Evolutionary conservation across 2,888 invertebrate species (phyloP), one percentile per base, ranked within the genome.

Genomic region (Torymus auratus): DNA sequence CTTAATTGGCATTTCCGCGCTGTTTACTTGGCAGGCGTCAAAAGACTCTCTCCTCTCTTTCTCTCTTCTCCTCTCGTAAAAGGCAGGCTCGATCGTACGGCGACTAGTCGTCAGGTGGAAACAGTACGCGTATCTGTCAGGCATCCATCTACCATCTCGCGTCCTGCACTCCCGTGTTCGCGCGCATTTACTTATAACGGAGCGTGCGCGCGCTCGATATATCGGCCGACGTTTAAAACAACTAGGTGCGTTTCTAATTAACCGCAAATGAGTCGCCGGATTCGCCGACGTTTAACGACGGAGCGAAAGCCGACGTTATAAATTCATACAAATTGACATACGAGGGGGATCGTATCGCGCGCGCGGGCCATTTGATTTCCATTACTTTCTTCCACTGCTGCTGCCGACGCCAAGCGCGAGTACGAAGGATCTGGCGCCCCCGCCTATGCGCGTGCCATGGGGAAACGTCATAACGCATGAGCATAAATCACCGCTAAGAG

Each of bases 311-410:
- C 72, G 23, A 13, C 55, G 50, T 70, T 74, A 76, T 71, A 80
- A 74, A 76, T 76, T 76, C 69, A 75, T 70, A 80, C 65, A 80
- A 80, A 80, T 76, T 75, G 80, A 76, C 71, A 61, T 52, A 60
- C 55, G 71, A 53, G 28, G 41, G 72, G 53, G 73, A 41, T 60
- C 56, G 41, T 20, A 67, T 50, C 53, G 28, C 17, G 50, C n/a
- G 15, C 20, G 2, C 4, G 7, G 50, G 53, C 55, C 55, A 64
- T 58, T 71, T 72, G 53, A 78, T 78, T 79, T 79, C 58, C 78
- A 73, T 73, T 61, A 64, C 79, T 79, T 79, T 79, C 68, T 62
- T 61, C 72, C 10, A 5, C 7, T 7, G 7, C 41, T 5, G 28
- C 28, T 28, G 28, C 28, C 5, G 23, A 3, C 7, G 41, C 41